These are phyloP conservation scores for Capromys pilorides DNA, from an alignment of 2,797 vertebrate species.

Conservation along the genomic window DNA sequence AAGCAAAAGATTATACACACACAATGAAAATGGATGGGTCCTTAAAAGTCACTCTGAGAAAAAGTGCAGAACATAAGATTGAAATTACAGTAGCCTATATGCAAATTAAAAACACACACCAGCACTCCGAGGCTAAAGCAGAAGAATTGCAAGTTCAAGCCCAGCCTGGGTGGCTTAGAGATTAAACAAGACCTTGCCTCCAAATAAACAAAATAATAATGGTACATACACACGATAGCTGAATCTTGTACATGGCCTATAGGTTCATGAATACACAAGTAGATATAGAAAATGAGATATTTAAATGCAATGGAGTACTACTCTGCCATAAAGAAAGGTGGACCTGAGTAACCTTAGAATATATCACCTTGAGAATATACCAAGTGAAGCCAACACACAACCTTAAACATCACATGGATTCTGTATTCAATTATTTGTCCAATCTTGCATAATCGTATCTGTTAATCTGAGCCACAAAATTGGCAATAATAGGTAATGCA, in stretches of 20 bases:
- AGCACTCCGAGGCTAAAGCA: background rate
- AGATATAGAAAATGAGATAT: background rate
- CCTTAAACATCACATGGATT: background rate
- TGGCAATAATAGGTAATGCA: too few species aligned
- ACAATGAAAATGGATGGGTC: background rate
- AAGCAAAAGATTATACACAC: background rate
- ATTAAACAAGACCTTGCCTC: background rate
- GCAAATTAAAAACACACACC: background rate
- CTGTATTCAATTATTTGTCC: background rate
- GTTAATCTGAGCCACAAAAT: too few species aligned
- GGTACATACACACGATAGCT: background rate
- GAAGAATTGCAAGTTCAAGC: background rate
- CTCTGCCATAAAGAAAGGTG: background rate
- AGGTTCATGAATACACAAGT: background rate
- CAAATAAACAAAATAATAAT: background rate
- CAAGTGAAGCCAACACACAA: background rate
- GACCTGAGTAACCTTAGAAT: background rate
- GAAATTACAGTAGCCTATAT: background rate
- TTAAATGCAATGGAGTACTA: background rate
- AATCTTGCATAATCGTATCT: too few species aligned
- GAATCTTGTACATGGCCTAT: background rate
- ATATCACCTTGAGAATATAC: background rate
- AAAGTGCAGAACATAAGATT: background rate
- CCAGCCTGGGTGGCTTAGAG: background rate
- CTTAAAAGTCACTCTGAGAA: background rate